Percentiles rank a stretch among this genome's conserved stretches.
phyloP scores from a whole-genome alignment of 2,797 vertebrate genomes.

The Pangasius djambal region DNA sequence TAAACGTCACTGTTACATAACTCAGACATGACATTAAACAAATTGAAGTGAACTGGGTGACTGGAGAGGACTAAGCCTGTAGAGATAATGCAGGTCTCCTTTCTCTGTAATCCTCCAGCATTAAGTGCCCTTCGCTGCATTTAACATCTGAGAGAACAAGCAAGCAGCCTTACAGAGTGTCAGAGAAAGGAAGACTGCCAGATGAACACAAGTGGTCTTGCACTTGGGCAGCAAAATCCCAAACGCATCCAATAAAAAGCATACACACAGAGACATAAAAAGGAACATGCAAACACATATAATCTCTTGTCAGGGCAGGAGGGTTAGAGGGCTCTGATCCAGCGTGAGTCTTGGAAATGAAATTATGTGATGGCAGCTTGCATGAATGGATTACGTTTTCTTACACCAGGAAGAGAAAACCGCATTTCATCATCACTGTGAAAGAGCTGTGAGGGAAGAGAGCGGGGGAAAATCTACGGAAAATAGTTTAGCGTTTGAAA shows the following conservation, averaged over 20 bases:
- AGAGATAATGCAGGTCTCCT: slow-evolving; percentile 74
- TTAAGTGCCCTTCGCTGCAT: slow-evolving; percentile 38
- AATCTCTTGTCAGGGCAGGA: not conserved
- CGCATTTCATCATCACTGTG: not conserved
- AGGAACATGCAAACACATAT: not conserved
- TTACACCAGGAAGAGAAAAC: not conserved
- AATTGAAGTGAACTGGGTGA: slow-evolving; percentile 76
- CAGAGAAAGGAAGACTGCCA: slow-evolving; percentile 39
- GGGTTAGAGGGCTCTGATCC: not conserved
- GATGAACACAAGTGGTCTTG: not conserved
- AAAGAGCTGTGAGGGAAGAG: not conserved
- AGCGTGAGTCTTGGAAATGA: not conserved
- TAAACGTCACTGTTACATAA: slow-evolving; percentile 80
- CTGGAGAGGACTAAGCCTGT: slow-evolving; percentile 81
- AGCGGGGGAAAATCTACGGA: not conserved
- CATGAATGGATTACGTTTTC: slow-evolving; percentile 45
- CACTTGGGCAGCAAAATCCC: not conserved
- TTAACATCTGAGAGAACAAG: not conserved
- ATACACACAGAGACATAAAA: not conserved
- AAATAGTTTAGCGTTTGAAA: not conserved
- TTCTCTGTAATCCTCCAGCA: slow-evolving; percentile 77
- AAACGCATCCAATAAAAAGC: not conserved
- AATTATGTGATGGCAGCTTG: slow-evolving; percentile 51
- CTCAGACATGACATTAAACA: slow-evolving; percentile 71
- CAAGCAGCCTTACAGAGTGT: not conserved